phyloP scores from a whole-genome alignment of 2,113 vertebrate species.

The Syrrhaptes paradoxus region DNA sequence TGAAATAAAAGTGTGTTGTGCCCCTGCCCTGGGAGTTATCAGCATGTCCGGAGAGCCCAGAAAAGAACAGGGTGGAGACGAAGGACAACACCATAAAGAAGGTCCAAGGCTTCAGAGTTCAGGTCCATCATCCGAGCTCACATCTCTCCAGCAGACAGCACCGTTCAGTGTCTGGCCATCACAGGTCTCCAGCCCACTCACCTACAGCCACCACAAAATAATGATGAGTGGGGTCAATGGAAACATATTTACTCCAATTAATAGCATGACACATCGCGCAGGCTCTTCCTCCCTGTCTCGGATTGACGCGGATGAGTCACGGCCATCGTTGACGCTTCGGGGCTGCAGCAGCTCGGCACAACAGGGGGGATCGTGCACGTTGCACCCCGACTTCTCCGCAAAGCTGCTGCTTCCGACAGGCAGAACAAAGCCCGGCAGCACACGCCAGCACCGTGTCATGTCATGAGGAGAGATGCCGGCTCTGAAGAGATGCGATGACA shows the following conservation, averaged over 20 bases:
- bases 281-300: not conserved
- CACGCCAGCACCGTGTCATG: too few relatives aligned
- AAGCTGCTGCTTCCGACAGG: not conserved
- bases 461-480: not conserved
- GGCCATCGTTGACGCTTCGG: not conserved
- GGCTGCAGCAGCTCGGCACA: not conserved
- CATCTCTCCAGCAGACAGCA: not conserved
- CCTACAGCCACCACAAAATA: not conserved
- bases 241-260: not conserved
- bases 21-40: not conserved
- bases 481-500: not conserved
- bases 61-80: not conserved
- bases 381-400: not conserved
- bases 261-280: accelerated
- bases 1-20: not conserved
- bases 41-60: not conserved
- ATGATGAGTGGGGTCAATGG: not conserved
- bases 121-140: accelerated
- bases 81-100: not conserved
- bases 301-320: accelerated
- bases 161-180: not conserved
- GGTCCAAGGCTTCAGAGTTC: not conserved
- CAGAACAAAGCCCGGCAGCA: not conserved
- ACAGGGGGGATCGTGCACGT: accelerated
- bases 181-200: not conserved